Base-by-base conservation (phyloP, 1,140 invertebrate species). In the Parasteatoda tepidariorum region DNA sequence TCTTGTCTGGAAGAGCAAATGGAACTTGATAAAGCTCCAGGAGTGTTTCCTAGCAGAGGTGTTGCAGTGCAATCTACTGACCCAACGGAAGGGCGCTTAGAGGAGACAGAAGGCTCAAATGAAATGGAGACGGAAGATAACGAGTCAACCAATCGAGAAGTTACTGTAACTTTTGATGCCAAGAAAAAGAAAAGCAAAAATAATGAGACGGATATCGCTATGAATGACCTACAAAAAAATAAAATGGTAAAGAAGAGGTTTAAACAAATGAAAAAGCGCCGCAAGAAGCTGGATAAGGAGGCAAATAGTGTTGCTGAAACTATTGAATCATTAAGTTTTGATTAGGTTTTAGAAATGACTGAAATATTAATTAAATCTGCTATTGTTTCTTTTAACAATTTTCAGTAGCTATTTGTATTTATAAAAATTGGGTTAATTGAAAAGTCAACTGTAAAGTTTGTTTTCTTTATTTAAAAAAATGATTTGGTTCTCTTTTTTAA, bases 1-100 rank as follows among this genome's bases (percentile, higher is more conserved):
- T 93, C 96, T 84, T 91, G 90, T 82, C 93, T 97, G 82, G 92
- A 93, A 33, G 79, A 83, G 30, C 59, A 38, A 1, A 83, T 83
- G 79, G 79, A 83, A 18, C 26, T 83, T 24, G 79, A 83, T 41
- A 83, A 73, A n/a, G 64, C 78, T 9, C 67, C 64, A 15, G 78
- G 59, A 70, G 9, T 61, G 1, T 33, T 61, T 38, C 15, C 66
- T 1, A 59, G 75, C 15, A 15, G 34, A 18, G 75, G 26, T 24
- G 75, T 79, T 11, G 26, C 41, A 57, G 75, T 34, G 3, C 67
- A 79, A 3, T n/a, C 38, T 22, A 18, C 38, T 18, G 62, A 33
- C 54, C n/a, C 64, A 9, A 34, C 75, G n/a, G 30, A 67, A 15
- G 73, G 59, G 28, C 22, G 34, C 15, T 7, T 75, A 7, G 38